Conservation (phyloP, 2,888 invertebrate species). For the Sphinx pinastri region DNA sequence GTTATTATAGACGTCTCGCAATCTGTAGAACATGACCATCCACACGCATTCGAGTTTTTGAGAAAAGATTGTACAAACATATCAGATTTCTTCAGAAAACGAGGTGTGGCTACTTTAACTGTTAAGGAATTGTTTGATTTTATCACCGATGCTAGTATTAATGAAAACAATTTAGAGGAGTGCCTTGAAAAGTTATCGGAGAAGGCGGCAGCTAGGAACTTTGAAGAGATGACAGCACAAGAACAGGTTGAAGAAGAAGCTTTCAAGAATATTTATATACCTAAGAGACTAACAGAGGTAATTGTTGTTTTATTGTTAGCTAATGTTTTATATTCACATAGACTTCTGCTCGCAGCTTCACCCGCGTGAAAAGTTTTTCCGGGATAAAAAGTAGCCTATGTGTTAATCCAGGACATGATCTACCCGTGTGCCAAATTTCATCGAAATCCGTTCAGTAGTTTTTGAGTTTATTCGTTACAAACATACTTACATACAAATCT, state of each 20-base stretch:
- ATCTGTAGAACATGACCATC: conserved; percentile 99
- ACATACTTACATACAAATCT: no score
- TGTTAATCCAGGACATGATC: no score
- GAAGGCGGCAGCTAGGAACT: conserved; percentile 84
- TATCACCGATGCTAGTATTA: conserved; percentile 95
- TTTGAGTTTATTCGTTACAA: no score
- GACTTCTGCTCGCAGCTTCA: no score
- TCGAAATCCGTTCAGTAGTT: no score
- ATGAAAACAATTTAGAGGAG: conserved; percentile 90
- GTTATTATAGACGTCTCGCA: conserved; percentile 99
- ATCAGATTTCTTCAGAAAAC: conserved; percentile 94
- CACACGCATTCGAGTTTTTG: conserved; percentile 96
- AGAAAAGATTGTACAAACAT: conserved; percentile 98
- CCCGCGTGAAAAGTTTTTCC: no score
- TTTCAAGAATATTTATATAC: conserved; percentile 97
- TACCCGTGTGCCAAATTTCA: no score
- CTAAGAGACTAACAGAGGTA: conserved; percentile 95
- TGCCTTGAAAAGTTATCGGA: conserved; percentile 90
- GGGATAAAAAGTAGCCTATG: no score
- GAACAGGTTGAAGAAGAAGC: conserved; percentile 95
- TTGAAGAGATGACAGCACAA: conserved; percentile 87
- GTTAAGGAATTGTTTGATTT: conserved; percentile 97
- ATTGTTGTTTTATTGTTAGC: background rate
- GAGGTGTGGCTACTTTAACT: conserved; percentile 95
- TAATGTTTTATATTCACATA: no score